Evolutionary conservation across 2,113 vertebrate species (phyloP).

Genomic region (Chrysochloris asiatica): DNA sequence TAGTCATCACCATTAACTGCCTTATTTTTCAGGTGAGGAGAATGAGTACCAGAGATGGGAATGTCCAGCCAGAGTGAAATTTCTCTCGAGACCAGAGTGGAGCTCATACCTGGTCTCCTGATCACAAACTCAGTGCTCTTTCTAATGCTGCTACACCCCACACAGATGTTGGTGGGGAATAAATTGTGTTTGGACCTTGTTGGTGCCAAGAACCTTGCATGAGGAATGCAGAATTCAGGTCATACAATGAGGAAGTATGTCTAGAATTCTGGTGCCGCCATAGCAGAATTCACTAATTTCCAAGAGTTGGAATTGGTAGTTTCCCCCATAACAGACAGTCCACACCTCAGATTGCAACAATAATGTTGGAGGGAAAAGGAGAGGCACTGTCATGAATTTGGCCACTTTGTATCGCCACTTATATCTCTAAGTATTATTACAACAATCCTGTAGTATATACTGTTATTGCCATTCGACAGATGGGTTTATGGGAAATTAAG

Average conservation of each 20-base stretch:
- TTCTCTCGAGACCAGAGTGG: background rate
- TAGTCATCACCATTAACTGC: background rate
- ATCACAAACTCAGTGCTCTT: background rate
- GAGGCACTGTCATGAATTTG: background rate
- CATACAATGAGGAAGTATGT: background rate
- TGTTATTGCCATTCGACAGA: fast-evolving
- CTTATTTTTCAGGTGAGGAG: background rate
- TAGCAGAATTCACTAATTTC: background rate
- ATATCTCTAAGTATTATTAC: background rate
- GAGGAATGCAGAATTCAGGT: background rate
- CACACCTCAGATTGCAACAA: fast-evolving
- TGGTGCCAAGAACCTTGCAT: background rate
- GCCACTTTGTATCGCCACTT: background rate
- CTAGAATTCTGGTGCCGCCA: background rate
- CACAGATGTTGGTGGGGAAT: background rate
- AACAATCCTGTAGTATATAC: fast-evolving
- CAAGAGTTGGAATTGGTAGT: too few species aligned
- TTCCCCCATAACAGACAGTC: background rate
- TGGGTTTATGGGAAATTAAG: background rate
- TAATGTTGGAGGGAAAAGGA: background rate
- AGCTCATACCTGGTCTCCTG: background rate
- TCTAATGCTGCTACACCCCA: background rate
- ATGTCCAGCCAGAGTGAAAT: background rate
- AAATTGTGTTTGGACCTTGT: fast-evolving
- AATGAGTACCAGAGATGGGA: background rate